These are phyloP conservation scores for Xiphophorus hellerii DNA, from an alignment of 2,113 vertebrate species.

Conservation along the genomic window DNA sequence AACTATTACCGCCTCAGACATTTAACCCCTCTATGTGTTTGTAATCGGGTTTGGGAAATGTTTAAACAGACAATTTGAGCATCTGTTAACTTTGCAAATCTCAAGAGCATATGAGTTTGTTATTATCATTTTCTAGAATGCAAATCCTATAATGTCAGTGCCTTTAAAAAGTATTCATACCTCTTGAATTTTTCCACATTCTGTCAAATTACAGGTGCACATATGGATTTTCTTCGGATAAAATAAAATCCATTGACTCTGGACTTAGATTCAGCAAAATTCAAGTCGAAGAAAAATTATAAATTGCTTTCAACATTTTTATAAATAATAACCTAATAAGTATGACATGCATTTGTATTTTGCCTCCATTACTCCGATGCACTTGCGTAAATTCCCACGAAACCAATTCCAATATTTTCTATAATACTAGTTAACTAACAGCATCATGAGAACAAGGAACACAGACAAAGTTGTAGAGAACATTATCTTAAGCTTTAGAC, in stretches of 20 bases:
- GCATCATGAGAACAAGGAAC: too few species aligned
- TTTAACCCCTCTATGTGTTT: constrained; percentile 66
- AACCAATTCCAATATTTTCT: not conserved
- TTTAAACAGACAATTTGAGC: constrained; percentile 64
- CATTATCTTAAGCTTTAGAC: not conserved
- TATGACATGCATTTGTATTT: not conserved
- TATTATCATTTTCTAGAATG: constrained; percentile 57
- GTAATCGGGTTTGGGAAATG: constrained; percentile 67
- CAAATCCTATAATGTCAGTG: constrained; percentile 42
- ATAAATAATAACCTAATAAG: not conserved
- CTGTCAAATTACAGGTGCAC: not conserved
- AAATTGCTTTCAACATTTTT: not conserved
- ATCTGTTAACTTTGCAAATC: constrained; percentile 65
- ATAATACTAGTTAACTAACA: too few species aligned
- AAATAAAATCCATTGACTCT: too few species aligned
- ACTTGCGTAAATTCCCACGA: not conserved
- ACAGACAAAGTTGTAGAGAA: too few species aligned
- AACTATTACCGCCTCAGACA: constrained; percentile 45
- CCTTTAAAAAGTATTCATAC: constrained; percentile 25
- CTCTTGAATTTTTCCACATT: not conserved
- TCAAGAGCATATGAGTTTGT: constrained; percentile 57
- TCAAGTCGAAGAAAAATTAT: not conserved
- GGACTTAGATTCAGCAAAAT: too few species aligned
- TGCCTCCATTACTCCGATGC: not conserved
- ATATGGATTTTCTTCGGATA: not conserved